Percentiles rank a stretch among this genome's conserved stretches.
Conservation (phyloP, 2,888 invertebrate genomes). For the Toxonevra muliebris region DNA sequence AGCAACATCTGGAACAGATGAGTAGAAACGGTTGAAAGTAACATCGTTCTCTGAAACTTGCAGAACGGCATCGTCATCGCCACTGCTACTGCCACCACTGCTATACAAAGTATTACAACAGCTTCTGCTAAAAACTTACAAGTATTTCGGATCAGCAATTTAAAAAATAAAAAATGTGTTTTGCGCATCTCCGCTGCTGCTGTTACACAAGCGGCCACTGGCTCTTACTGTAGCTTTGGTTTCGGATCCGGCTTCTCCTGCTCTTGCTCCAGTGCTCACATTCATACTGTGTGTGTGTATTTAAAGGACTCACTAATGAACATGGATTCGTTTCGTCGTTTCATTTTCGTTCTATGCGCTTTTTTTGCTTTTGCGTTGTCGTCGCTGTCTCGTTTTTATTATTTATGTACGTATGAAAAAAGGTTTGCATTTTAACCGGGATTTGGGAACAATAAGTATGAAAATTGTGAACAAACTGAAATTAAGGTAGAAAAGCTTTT, state of each 20-base stretch:
- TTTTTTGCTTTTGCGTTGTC: background rate
- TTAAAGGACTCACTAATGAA: slow-evolving; percentile 18
- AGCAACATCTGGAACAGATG: background rate
- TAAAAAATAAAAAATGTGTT: background rate
- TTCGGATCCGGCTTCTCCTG: background rate
- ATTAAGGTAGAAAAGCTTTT: slow-evolving; percentile 43
- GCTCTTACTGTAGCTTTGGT: background rate
- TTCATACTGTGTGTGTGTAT: background rate
- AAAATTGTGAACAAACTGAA: slow-evolving; percentile 39
- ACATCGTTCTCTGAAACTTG: background rate
- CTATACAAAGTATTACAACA: background rate
- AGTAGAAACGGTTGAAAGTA: background rate
- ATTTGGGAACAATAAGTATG: slow-evolving; percentile 28
- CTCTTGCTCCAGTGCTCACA: background rate
- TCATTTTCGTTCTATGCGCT: background rate
- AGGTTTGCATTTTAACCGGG: slow-evolving; percentile 25
- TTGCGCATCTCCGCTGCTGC: too few relatives aligned
- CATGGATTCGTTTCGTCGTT: slow-evolving; percentile 4
- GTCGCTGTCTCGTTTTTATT: slow-evolving; percentile 19
- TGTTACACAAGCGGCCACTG: slow-evolving; percentile 1
- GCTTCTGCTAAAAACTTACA: slow-evolving; percentile 17
- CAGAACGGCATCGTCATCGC: background rate
- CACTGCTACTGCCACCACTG: background rate
- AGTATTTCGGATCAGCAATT: slow-evolving; percentile 17
- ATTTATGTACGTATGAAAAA: slow-evolving; percentile 20